Conservation (phyloP, 2,113 vertebrate genomes). For the Butorides virescens region DNA sequence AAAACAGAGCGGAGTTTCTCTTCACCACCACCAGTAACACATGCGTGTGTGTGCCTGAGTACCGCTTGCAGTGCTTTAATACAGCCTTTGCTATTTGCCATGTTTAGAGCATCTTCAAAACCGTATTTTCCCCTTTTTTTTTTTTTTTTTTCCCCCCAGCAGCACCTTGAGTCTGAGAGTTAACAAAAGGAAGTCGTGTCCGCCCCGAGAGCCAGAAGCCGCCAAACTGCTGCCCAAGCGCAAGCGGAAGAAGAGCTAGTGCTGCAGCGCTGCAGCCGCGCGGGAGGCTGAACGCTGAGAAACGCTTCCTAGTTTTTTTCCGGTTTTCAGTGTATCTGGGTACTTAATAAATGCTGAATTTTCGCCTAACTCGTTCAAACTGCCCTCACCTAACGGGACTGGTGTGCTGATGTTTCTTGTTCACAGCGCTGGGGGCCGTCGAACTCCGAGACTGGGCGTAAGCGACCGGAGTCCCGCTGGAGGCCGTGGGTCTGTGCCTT, state of each 20-base stretch:
- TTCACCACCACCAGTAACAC: background rate
- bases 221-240: background rate
- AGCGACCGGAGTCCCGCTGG: accelerated
- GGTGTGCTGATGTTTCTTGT: background rate
- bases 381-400: background rate
- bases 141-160: background rate
- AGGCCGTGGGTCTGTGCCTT: accelerated
- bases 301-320: background rate
- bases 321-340: accelerated
- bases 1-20: background rate
- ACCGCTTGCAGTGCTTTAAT: accelerated
- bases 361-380: background rate
- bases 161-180: background rate
- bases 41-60: accelerated
- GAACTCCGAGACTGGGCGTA: accelerated
- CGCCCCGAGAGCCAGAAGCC: accelerated
- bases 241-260: slow-evolving; percentile 64
- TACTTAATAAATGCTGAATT: background rate
- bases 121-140: accelerated
- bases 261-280: accelerated
- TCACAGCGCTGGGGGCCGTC: background rate
- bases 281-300: background rate
- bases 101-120: background rate
- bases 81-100: accelerated
- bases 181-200: background rate